Evolutionary conservation across 2,113 vertebrate species (phyloP).

Genomic region (Proteles cristata): DNA sequence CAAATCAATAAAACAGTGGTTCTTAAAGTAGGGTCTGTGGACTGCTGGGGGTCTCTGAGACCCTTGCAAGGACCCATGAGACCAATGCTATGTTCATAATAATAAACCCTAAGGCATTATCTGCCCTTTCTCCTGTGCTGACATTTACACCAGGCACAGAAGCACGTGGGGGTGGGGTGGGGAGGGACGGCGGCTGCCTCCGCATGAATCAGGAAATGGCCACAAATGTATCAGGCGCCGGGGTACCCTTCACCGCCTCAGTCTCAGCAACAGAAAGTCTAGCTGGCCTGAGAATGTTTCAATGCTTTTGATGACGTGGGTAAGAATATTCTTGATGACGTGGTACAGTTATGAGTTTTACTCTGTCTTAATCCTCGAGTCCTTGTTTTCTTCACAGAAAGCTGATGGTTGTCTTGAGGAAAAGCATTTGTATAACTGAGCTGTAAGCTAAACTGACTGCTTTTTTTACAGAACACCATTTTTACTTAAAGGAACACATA

Average conservation of each 20-base stretch:
- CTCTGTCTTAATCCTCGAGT: neutral
- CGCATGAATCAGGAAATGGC: too few species aligned
- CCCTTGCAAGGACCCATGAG: neutral
- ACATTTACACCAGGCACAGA: neutral
- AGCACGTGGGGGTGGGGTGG: neutral
- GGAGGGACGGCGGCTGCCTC: too few species aligned
- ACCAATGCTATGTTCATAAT: neutral
- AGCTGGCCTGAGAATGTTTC: neutral
- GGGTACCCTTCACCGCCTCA: neutral
- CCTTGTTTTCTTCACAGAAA: neutral
- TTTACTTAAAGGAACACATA: neutral
- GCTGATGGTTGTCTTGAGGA: neutral
- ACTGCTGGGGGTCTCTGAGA: neutral
- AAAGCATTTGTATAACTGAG: neutral
- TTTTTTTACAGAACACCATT: neutral
- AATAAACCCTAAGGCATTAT: too few species aligned
- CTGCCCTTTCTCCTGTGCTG: neutral
- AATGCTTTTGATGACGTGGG: neutral
- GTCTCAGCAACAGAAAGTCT: neutral
- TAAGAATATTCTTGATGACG: neutral
- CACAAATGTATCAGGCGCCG: neutral
- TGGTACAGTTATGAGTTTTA: neutral
- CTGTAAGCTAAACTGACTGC: neutral
- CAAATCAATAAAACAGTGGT: neutral
- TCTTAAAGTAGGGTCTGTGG: neutral